Conservation (phyloP, 1,140 invertebrate genomes). For the Nephotettix cincticeps region DNA sequence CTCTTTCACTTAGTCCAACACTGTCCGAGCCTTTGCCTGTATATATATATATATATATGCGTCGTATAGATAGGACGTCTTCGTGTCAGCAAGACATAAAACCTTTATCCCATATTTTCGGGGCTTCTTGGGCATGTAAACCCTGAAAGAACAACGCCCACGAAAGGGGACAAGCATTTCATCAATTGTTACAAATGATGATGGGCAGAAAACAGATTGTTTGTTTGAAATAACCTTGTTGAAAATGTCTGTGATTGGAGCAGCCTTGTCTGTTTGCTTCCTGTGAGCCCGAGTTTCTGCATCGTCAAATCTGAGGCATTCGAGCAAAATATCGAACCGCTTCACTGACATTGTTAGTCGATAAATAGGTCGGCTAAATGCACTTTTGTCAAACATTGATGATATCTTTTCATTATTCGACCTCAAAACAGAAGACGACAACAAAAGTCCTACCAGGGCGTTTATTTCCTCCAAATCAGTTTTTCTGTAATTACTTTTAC, state of each 20-base stretch:
- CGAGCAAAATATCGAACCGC: not conserved
- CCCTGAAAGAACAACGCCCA: constrained; percentile 47
- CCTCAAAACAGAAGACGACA: constrained; percentile 8
- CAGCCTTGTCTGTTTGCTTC: constrained; percentile 9
- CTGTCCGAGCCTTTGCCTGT: not conserved
- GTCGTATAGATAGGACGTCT: constrained; percentile 15
- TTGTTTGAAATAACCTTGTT: not conserved
- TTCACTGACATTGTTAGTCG: constrained; percentile 7
- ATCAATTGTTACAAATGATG: constrained; percentile 33
- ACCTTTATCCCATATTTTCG: constrained; percentile 45
- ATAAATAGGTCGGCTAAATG: constrained; percentile 11
- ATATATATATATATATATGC: constrained; percentile 21
- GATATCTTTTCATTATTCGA: constrained; percentile 11
- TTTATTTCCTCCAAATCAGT: constrained; percentile 16
- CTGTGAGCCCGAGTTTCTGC: not conserved
- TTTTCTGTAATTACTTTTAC: constrained; percentile 21
- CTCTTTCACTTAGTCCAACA: constrained; percentile 23
- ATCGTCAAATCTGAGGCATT: not conserved
- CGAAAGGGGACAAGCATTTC: constrained; percentile 48
- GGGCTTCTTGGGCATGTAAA: constrained; percentile 51
- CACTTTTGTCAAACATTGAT: constrained; percentile 7
- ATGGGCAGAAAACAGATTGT: not conserved
- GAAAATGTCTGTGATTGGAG: constrained; percentile 20
- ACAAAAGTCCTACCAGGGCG: constrained; percentile 18
- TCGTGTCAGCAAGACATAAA: constrained; percentile 15